Evolutionary conservation across 2,888 invertebrate species (phyloP).

Genomic region (Hoplodrina ambigua): DNA sequence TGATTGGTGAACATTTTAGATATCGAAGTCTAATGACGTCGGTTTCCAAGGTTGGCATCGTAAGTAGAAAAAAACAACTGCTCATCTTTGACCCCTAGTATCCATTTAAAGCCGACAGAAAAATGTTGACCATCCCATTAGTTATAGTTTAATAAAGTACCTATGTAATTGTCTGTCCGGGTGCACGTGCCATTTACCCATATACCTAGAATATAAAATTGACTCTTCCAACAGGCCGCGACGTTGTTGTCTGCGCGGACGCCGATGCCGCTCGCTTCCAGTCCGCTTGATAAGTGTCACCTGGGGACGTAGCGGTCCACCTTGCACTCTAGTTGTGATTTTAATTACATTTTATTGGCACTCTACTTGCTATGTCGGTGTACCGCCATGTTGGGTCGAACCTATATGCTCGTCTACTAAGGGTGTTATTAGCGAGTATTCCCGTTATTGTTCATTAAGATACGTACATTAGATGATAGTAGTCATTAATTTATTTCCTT

Average conservation of each 20-base stretch:
- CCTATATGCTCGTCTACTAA: constrained; percentile 41
- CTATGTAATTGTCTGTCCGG: constrained; percentile 32
- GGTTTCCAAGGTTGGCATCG: too few species aligned
- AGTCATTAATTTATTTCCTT: constrained; percentile 1
- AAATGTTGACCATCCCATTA: constrained; percentile 17
- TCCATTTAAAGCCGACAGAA: constrained; percentile 11
- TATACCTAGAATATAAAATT: constrained; percentile 42
- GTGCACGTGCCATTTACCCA: constrained; percentile 47
- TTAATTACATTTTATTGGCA: constrained; percentile 80
- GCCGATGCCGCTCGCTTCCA: constrained; percentile 74
- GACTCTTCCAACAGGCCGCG: constrained; percentile 64
- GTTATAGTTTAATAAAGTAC: constrained; percentile 19
- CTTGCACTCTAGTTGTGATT: constrained; percentile 86
- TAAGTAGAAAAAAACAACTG: too few species aligned
- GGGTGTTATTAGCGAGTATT: constrained; percentile 45
- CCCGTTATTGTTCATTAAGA: constrained; percentile 34
- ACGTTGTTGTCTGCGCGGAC: constrained; percentile 72
- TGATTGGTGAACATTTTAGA: neutral
- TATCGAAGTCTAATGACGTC: too few species aligned
- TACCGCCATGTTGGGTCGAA: constrained; percentile 29
- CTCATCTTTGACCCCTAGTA: neutral
- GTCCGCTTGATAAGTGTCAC: constrained; percentile 85
- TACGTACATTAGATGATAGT: constrained; percentile 17
- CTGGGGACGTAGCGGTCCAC: constrained; percentile 78
- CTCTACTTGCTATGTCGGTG: constrained; percentile 63